phyloP scores from a whole-genome alignment of 2,113 vertebrate species.

The Bubo blakistoni region DNA sequence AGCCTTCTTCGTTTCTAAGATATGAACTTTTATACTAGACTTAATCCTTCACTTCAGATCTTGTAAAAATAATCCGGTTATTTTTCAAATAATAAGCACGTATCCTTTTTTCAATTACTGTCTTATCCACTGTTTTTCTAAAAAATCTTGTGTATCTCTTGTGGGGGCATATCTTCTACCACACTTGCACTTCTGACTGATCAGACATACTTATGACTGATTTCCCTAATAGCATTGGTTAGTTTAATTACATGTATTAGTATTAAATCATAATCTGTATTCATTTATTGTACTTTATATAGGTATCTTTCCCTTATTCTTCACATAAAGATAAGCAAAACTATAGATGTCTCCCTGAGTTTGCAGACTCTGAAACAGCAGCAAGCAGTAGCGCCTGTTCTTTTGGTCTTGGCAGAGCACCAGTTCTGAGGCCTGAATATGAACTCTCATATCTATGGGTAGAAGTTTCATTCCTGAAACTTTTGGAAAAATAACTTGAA shows the following conservation, averaged over 20 bases:
- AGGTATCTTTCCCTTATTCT: background rate
- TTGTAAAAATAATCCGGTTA: background rate
- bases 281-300: background rate
- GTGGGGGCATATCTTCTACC: background rate
- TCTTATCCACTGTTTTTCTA: background rate
- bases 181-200: background rate
- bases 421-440: background rate
- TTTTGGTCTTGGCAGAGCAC: background rate
- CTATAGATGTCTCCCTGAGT: background rate
- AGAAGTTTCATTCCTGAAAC: background rate
- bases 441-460: background rate
- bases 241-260: background rate
- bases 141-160: background rate
- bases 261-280: background rate
- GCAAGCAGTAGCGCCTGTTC: background rate
- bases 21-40: constrained; percentile 15
- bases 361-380: background rate
- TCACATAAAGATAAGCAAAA: background rate
- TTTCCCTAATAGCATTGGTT: background rate
- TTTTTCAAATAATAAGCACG: background rate
- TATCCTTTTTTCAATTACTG: background rate
- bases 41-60: constrained; percentile 8
- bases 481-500: background rate
- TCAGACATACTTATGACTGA: background rate
- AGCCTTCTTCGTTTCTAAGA: constrained; percentile 15